Base-by-base conservation (phyloP, 2,888 invertebrate species). In the Clivina fossor region DNA sequence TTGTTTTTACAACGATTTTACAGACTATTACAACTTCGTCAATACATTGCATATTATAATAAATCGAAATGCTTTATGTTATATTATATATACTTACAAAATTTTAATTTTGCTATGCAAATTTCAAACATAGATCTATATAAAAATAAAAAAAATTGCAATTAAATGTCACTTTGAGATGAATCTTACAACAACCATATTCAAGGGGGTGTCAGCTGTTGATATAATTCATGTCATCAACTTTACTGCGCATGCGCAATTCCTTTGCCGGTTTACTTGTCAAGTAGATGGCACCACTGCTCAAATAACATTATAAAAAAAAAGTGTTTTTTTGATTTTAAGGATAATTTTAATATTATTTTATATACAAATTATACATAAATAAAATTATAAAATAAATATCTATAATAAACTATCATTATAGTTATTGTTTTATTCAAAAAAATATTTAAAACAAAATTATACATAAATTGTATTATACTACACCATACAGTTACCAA, bases 161-260 rank as follows among this genome's bases (percentile, higher is more conserved):
- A 41, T 33, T 41, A 57, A 47, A 57, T 51, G 48, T 50, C 57
- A 50, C 50, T 51, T 50, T 38, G 38, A 46, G 32, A 50, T 51
- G 33, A 57, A 55, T 50, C 55, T 57, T 37, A 46, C 41, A 46
- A 55, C 46, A 50, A 30, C 50, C 58, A 58, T 61, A 57, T 58
- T 57, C 26, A 30, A 13, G 63, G 61, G 63, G 63, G 63, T 63
- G 63, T 63, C 63, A 63, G 63, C 63, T 63, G 62, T 62, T 62
- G 56, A 57, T 59, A 56, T 58, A 43, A 40, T 60, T 58, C 55
- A 55, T 47, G 51, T 59, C 57, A 48, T 44, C 53, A 48, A 53
- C 26, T 43, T 37, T 20, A 44, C 24, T 30, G 24, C 44, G 54
- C 58, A 58, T 26, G 49, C 49, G 49, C 32, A 43, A 1, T 48